Evolutionary conservation across 2,113 vertebrate species (phyloP), one percentile per base, ranked within the genome.

Genomic region (Lophochroa leadbeateri): DNA sequence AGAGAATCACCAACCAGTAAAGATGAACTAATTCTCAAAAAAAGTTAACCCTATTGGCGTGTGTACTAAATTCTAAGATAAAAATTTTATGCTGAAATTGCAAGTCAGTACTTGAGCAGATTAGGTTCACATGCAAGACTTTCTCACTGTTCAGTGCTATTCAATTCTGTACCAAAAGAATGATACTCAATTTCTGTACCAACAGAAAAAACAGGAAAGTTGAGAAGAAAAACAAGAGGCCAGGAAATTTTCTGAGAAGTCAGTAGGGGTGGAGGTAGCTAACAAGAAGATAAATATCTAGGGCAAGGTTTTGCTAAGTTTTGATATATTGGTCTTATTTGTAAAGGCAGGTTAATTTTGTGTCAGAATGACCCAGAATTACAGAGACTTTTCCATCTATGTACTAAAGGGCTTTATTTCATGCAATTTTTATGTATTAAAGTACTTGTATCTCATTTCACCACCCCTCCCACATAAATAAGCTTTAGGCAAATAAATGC

Each of bases 281-380:
- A 89, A 87, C 8, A 50, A 64, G 64, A 55, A 94, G 86, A 95
- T 93, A 96, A 88, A 27, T 76, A 93, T 96, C 94, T 89, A 69
- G 19, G 35, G 47, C 76, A 86, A 90, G 31, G 49, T 86, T 96
- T 93, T 43, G 11, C 86, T 86, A 76, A 68, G 55, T 44, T 89
- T 94, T 95, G 91, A 94, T 93, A 33, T 84, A 88, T 46, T 79
- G 5, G 43, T 41, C 90, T 78, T 85, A 69, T 92, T 95, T 92
- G 72, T 84, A 93, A 96, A 91, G 80, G 28, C 72, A 79, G 50
- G 55, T 2, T 92, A 86, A 94, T 95, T 94, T 96, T 78, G 81
- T 95, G 96, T 96, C 96, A 96, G 80, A 92, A 97, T 92, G 94
- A 97, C 96, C 95, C 86, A 95, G 94, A 91, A 94, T 75, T 84